Evolutionary conservation across 2,888 invertebrate genomes (phyloP).

Genomic region (Mystacides longicornis): DNA sequence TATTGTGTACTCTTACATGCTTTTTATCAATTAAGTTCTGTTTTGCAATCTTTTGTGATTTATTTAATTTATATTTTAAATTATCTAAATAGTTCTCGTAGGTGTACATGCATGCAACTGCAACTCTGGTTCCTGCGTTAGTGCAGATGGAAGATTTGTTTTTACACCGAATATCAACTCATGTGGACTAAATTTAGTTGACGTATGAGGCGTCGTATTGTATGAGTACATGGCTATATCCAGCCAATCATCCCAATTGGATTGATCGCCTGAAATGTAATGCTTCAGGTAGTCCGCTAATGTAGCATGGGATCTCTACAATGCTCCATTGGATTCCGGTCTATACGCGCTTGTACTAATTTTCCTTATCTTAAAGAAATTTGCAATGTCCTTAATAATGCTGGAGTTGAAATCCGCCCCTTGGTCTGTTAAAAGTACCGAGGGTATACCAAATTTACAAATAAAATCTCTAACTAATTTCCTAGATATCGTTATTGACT

Average conservation of each 20-base stretch:
- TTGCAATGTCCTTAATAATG: slow-evolving; percentile 28
- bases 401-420: slow-evolving; percentile 40
- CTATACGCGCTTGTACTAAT: slow-evolving; percentile 29
- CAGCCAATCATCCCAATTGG: slow-evolving; percentile 31
- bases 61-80: slow-evolving; percentile 25
- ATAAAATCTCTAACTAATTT: slow-evolving; percentile 25
- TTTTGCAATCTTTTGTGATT: slow-evolving; percentile 26
- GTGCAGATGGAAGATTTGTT: slow-evolving; percentile 26
- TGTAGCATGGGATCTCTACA: slow-evolving; percentile 31
- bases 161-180: slow-evolving; percentile 29
- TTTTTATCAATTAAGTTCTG: slow-evolving; percentile 27
- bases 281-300: slow-evolving; percentile 30
- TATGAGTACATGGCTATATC: slow-evolving; percentile 29
- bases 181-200: slow-evolving; percentile 29
- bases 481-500: slow-evolving; percentile 30
- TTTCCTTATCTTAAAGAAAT: slow-evolving; percentile 30
- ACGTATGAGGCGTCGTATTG: slow-evolving; percentile 28
- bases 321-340: slow-evolving; percentile 30
- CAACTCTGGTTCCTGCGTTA: slow-evolving; percentile 26
- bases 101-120: slow-evolving; percentile 27
- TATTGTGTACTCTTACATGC: slow-evolving; percentile 24
- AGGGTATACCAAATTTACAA: slow-evolving; percentile 33
- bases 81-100: slow-evolving; percentile 27
- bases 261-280: slow-evolving; percentile 28
- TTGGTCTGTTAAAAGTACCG: slow-evolving; percentile 47